Base-by-base conservation (phyloP, 2,113 vertebrate species). In the Varanus salvator region DNA sequence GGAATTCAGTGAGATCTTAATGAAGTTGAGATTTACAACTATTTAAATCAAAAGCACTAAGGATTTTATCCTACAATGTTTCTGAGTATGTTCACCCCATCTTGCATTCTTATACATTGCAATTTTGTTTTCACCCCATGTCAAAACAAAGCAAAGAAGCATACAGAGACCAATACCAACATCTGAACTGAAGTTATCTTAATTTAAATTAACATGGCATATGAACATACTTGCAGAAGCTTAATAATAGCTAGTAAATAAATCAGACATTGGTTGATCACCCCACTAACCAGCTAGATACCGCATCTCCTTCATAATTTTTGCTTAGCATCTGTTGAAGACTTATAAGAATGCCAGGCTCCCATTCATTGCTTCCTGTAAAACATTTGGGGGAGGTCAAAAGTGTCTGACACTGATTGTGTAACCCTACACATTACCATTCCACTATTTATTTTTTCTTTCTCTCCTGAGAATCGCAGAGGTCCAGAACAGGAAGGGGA, bases 381-480 rank as follows among this genome's bases (percentile, higher is more conserved):
- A 95, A 94, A 93, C 92, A 93, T 95, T 92, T 95, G 90, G 38
- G 91, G 80, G 64, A 93, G 95, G 95, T 96, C 95, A 95, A 93
- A 93, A 94, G 92, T 94, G 94, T 85, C 87, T 80, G 93, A 95
- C 95, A 92, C 90, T 95, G 96, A 93, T 96, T 96, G 91, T 89
- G 92, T 95, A 96, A 95, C 95, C 95, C 90, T 0, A 0, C 90
- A 93, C 91, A 94, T 91, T 95, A 93, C 92, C 93, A 93, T 87
- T 68, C 87, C 91, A 91, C 0, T 0, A 86, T 94, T 96, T 96
- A 93, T 96, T 96, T 96, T 94, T 92, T 86, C 93, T 95, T 89
- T 90, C 94, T 94, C 94, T 95, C 94, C 87, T 80, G 95, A 95
- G 94, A 87, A 94, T 0, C 69, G 87, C 82, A 93, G 91, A 95